Percentiles rank a stretch among this genome's conserved stretches.
These are phyloP conservation scores for Arctopsyche grandis DNA, from an alignment of 1,140 invertebrate species.

Conservation along the genomic window DNA sequence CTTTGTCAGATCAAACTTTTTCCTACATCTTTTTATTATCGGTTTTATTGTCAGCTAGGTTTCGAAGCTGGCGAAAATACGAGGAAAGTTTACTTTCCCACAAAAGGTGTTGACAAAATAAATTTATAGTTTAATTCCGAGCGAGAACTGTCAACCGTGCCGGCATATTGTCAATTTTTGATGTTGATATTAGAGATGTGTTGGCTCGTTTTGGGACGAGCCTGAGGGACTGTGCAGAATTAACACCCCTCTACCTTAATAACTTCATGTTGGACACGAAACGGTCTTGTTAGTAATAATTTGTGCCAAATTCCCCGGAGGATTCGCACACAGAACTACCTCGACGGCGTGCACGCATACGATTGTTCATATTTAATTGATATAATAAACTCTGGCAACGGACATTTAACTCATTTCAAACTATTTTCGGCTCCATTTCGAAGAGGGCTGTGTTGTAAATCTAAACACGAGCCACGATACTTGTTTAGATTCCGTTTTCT, in stretches of 20 bases:
- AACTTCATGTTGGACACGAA: conserved; percentile 35
- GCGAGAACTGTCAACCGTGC: background rate
- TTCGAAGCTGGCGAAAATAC: background rate
- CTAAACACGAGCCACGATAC: too few relatives aligned
- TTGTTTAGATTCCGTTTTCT: conserved; percentile 1
- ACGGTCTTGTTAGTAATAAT: conserved; percentile 23
- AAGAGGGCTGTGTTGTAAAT: too few relatives aligned
- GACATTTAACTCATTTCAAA: too few relatives aligned
- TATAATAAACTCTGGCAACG: too few relatives aligned
- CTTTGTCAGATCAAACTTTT: conserved; percentile 27
- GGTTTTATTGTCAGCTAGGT: background rate
- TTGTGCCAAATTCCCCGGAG: conserved; percentile 16
- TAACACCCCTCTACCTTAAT: conserved; percentile 24
- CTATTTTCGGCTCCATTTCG: too few relatives aligned
- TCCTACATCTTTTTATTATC: background rate
- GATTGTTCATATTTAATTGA: too few relatives aligned
- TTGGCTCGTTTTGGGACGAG: conserved; percentile 5
- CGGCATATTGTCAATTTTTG: conserved; percentile 22
- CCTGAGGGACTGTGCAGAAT: conserved; percentile 5
- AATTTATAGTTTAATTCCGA: background rate
- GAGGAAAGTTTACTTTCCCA: background rate
- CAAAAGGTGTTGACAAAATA: background rate
- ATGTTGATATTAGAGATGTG: conserved; percentile 25
- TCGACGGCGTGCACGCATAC: too few relatives aligned
- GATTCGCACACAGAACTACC: background rate